Percentiles rank a stretch among this genome's conserved stretches.
Conservation (phyloP, 2,888 invertebrate genomes). For the Rhorus exstirpatorius region DNA sequence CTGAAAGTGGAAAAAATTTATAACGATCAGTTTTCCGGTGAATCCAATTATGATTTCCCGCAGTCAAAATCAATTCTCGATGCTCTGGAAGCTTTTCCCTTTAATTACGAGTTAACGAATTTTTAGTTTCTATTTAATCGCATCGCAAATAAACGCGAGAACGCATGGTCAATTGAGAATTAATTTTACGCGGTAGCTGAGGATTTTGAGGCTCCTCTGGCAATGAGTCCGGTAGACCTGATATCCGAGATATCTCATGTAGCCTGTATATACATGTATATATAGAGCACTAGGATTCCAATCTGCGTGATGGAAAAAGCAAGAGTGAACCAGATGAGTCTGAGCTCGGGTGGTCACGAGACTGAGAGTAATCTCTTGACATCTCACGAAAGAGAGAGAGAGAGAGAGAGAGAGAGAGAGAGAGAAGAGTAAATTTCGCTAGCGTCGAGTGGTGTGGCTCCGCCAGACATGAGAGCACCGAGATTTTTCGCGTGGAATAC, state of each 20-base stretch:
- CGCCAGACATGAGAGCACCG: constrained; percentile 47
- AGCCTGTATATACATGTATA: neutral
- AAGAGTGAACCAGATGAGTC: constrained; percentile 51
- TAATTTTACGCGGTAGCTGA: neutral
- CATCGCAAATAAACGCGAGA: neutral
- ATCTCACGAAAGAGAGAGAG: constrained; percentile 62
- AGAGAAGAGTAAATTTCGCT: constrained; percentile 79
- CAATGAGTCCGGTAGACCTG: neutral
- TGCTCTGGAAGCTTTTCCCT: too few relatives aligned
- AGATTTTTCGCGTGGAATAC: constrained; percentile 15
- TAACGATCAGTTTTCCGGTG: too few relatives aligned
- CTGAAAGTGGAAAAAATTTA: too few relatives aligned
- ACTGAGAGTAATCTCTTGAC: constrained; percentile 77
- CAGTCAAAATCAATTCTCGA: too few relatives aligned
- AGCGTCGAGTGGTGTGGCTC: constrained; percentile 11
- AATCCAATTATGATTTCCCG: too few relatives aligned
- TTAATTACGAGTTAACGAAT: too few relatives aligned
- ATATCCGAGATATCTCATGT: constrained; percentile 10
- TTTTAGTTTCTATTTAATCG: too few relatives aligned
- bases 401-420: constrained; percentile 27
- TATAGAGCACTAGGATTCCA: constrained; percentile 70
- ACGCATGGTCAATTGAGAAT: neutral
- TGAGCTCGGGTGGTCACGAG: constrained; percentile 10
- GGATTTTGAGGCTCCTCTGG: neutral
- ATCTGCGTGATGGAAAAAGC: constrained; percentile 76